A percentile compares a stretch with the other conserved stretches of the same genome.
Evolutionary conservation across 2,113 vertebrate genomes (phyloP).

Genomic region (Caretta caretta): DNA sequence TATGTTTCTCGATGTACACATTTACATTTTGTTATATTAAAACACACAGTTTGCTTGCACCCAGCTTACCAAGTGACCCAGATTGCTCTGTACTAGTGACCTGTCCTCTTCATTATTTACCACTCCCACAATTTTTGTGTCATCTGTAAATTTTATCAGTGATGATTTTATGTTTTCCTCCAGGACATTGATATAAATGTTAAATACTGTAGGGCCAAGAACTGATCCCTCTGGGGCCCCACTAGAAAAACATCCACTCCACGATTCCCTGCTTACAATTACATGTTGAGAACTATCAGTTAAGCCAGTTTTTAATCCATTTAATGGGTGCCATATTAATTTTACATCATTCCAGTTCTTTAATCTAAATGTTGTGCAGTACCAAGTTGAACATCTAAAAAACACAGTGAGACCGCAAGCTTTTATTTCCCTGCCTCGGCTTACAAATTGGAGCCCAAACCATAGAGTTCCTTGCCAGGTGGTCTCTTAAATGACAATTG

Average conservation of each 20-base stretch:
- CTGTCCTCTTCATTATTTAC: neutral
- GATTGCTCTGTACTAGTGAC: neutral
- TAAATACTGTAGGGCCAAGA: neutral
- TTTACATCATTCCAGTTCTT: neutral
- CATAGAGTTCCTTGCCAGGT: neutral
- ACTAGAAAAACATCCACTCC: neutral
- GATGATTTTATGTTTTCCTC: neutral
- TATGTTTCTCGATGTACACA: neutral
- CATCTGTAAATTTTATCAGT: neutral
- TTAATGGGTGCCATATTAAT: neutral
- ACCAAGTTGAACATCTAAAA: neutral
- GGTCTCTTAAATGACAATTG: neutral
- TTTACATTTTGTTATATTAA: neutral
- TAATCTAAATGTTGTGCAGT: neutral
- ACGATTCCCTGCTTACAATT: neutral
- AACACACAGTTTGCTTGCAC: neutral
- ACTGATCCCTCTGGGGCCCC: neutral
- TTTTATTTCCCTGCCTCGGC: slow-evolving; percentile 10
- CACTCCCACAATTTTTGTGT: neutral
- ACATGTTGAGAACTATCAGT: neutral
- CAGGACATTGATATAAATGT: neutral
- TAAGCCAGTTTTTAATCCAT: neutral
- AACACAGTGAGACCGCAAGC: neutral
- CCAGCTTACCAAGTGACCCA: neutral
- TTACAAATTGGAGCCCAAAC: neutral